A percentile compares a stretch with the other conserved stretches of the same genome.
phyloP scores from a whole-genome alignment of 2,113 vertebrate species.

The Aspidoscelis tigris region DNA sequence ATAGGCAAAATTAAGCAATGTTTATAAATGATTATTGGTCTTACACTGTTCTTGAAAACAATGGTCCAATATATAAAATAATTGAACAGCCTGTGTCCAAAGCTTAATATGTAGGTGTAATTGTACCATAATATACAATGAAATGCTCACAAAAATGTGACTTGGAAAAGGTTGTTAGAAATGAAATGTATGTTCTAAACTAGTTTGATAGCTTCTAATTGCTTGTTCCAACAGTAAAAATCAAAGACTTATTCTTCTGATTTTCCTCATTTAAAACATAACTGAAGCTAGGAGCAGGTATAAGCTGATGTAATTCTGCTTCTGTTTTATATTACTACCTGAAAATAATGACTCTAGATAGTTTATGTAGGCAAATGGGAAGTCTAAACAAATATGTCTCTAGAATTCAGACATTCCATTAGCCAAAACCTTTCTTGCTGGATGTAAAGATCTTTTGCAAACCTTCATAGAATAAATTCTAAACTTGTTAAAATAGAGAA shows the following conservation, averaged over 20 bases:
- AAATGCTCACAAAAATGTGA: constrained; percentile 46
- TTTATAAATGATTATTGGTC: not conserved
- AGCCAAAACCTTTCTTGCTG: no score
- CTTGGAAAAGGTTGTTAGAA: constrained; percentile 49
- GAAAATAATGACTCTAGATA: not conserved
- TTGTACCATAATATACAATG: constrained; percentile 48
- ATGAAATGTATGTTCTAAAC: constrained; percentile 41
- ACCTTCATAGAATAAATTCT: no score
- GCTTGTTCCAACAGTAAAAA: constrained; percentile 63
- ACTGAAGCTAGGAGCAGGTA: not conserved
- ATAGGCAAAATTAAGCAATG: no score
- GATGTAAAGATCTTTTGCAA: no score
- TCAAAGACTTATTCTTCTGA: not conserved
- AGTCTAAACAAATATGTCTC: no score
- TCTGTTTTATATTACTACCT: not conserved
- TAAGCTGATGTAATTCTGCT: not conserved
- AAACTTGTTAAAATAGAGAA: no score
- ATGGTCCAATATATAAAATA: not conserved
- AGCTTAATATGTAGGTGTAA: constrained; percentile 18
- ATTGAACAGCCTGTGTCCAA: not conserved
- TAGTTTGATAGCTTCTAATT: constrained; percentile 54
- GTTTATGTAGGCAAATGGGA: no score
- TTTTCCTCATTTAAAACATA: not conserved
- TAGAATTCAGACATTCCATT: no score
- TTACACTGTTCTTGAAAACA: not conserved